phyloP scores from a whole-genome alignment of 1,140 invertebrate species.

The Mesaphorura yosii region DNA sequence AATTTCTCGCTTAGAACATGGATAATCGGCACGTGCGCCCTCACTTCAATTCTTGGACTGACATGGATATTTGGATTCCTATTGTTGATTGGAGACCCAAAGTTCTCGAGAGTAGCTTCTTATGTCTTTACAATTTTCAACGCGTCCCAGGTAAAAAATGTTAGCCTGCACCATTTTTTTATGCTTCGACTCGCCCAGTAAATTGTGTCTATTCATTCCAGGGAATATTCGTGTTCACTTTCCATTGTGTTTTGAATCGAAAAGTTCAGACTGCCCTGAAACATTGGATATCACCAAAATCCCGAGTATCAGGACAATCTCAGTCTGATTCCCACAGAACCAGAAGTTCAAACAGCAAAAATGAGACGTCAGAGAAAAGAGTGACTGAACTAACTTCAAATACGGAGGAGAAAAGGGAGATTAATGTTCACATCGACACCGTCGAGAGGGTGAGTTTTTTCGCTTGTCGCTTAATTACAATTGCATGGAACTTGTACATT shows the following conservation, averaged over 20 bases:
- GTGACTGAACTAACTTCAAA: background rate
- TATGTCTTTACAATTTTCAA: constrained; percentile 9
- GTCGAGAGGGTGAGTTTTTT: background rate
- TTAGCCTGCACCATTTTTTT: background rate
- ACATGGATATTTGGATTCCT: constrained; percentile 5
- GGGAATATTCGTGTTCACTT: constrained; percentile 7
- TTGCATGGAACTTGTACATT: background rate
- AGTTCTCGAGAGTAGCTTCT: background rate
- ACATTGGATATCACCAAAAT: background rate
- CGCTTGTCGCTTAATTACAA: too few relatives aligned
- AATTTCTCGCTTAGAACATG: constrained; percentile 1
- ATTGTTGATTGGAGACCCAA: background rate
- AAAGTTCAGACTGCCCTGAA: constrained; percentile 1
- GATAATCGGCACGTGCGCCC: constrained; percentile 13
- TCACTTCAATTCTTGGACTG: constrained; percentile 4
- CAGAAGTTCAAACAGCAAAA: too few relatives aligned
- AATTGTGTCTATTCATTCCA: background rate
- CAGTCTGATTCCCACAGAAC: background rate
- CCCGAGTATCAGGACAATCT: too few relatives aligned
- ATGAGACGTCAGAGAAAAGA: too few relatives aligned
- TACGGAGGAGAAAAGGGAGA: background rate
- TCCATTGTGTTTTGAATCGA: constrained; percentile 4
- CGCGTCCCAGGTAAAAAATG: constrained; percentile 5
- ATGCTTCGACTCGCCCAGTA: background rate
- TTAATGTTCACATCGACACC: background rate